These are phyloP conservation scores for Callionymus lyra DNA, from an alignment of 2,113 vertebrate species.

Conservation along the genomic window DNA sequence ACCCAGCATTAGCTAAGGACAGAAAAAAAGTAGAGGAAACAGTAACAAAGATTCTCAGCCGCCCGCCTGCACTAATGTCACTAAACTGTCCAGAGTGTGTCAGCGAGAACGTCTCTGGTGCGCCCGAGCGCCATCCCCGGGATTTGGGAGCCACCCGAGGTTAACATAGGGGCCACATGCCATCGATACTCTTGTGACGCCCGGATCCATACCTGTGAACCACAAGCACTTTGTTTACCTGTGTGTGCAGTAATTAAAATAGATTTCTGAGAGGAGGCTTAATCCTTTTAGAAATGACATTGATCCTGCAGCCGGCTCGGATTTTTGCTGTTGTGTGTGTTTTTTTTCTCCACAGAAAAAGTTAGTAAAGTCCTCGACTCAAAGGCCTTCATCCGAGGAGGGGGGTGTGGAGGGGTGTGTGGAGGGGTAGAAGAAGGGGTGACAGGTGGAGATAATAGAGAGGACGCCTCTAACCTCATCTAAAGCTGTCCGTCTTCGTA, in stretches of 20 bases:
- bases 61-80: no score
- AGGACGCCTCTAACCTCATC: constrained; percentile 56
- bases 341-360: constrained; percentile 20
- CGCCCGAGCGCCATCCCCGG: constrained; percentile 26
- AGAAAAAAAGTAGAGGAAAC: no score
- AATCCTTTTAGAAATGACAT: constrained; percentile 63
- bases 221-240: constrained; percentile 56
- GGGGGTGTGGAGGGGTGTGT: background rate
- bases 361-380: constrained; percentile 54
- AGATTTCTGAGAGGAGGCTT: constrained; percentile 54
- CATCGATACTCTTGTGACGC: constrained; percentile 45
- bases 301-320: constrained; percentile 36
- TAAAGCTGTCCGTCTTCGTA: constrained; percentile 60
- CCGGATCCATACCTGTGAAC: constrained; percentile 44
- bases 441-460: constrained; percentile 57
- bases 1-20: no score
- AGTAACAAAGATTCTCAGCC: no score
- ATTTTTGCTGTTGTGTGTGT: constrained; percentile 16
- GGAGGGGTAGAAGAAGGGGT: constrained; percentile 6
- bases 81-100: no score
- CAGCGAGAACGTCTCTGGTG: no score
- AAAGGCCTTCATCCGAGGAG: constrained; percentile 47
- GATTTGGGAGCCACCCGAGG: constrained; percentile 31
- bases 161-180: constrained; percentile 47
- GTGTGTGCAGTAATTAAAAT: constrained; percentile 65